A percentile compares a stretch with the other conserved stretches of the same genome.
These are phyloP conservation scores for Tadarida brasiliensis DNA, from an alignment of 2,797 vertebrate genomes.

Conservation along the genomic window DNA sequence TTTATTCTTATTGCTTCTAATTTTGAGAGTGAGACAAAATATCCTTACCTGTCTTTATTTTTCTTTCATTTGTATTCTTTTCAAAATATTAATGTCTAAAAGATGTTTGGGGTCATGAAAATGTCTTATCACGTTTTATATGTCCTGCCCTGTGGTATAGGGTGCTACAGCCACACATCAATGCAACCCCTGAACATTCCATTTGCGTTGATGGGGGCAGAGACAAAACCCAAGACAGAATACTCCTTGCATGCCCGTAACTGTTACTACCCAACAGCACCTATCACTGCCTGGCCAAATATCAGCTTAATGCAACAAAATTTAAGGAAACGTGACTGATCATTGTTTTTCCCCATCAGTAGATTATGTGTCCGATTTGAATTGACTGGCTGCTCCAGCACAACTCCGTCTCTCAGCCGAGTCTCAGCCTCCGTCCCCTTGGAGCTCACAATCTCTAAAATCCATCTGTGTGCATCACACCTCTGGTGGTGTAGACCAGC, in stretches of 20 bases:
- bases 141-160: background rate
- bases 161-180: background rate
- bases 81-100: slow-evolving; percentile 9
- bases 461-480: background rate
- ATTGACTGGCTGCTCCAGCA: background rate
- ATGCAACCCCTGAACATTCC: background rate
- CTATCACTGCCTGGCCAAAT: background rate
- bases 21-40: slow-evolving; percentile 35
- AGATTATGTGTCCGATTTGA: background rate
- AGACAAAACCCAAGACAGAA: background rate
- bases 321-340: background rate
- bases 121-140: slow-evolving; percentile 2
- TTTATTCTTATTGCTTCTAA: slow-evolving; percentile 28
- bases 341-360: background rate
- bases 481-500: background rate
- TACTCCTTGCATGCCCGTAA: background rate
- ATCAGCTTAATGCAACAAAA: background rate
- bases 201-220: background rate
- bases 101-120: background rate
- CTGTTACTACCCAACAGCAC: background rate
- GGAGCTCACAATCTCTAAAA: background rate
- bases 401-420: background rate
- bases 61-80: slow-evolving; percentile 32
- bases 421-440: background rate
- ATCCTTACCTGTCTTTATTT: background rate